These are phyloP conservation scores for Armadillidium nasatum DNA, from an alignment of 1,140 invertebrate genomes.

Conservation along the genomic window DNA sequence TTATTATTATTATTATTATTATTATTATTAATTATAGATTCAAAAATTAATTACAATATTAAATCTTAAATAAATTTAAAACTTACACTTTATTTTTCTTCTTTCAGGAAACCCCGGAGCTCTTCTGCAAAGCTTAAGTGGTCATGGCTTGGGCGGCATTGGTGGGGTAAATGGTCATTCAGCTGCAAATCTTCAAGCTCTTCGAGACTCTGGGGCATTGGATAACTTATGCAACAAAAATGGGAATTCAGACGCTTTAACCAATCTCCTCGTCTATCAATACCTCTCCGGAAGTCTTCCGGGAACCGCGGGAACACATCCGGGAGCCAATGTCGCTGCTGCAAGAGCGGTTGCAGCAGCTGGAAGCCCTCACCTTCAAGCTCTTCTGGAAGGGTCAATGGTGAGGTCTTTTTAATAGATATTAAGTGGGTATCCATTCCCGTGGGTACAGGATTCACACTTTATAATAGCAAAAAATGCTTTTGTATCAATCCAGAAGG, in stretches of 20 bases:
- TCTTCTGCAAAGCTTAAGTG: background rate
- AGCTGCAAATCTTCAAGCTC: background rate
- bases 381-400: conserved; percentile 16
- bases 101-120: background rate
- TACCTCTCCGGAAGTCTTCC: conserved; percentile 40
- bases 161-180: too few species aligned
- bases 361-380: background rate
- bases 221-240: conserved; percentile 12
- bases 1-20: too few species aligned
- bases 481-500: too few species aligned
- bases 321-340: background rate
- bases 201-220: background rate
- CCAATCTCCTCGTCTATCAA: conserved; percentile 43
- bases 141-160: background rate
- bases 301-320: background rate
- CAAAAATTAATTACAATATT: too few species aligned
- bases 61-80: too few species aligned
- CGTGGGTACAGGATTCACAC: too few species aligned
- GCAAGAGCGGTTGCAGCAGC: background rate
- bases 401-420: background rate
- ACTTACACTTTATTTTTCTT: background rate
- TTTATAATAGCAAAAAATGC: too few species aligned
- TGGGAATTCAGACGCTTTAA: conserved; percentile 35
- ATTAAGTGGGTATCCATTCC: too few species aligned
- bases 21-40: too few species aligned